Conservation (phyloP, 2,888 invertebrate genomes). For the Rotaria magnacalcarata region DNA sequence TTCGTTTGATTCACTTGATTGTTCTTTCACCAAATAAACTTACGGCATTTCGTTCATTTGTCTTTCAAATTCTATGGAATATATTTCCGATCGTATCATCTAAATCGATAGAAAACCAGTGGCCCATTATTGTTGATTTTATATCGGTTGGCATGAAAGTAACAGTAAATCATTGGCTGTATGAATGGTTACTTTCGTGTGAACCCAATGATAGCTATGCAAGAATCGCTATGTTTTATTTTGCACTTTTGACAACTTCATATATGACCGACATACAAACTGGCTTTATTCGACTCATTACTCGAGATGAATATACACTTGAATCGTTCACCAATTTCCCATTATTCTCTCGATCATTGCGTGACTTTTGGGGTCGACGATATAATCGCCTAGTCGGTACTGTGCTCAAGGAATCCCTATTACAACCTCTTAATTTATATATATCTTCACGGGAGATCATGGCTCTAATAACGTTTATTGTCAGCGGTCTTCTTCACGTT, state of each 20-base stretch:
- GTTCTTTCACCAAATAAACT: background rate
- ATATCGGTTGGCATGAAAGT: background rate
- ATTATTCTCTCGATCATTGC: background rate
- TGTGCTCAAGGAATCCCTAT: background rate
- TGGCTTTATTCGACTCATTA: background rate
- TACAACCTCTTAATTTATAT: background rate
- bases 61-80: background rate
- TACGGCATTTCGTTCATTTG: background rate
- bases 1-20: background rate
- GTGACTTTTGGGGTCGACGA: background rate
- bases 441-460: background rate
- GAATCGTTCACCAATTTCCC: background rate
- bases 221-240: background rate
- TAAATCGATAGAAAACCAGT: background rate
- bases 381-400: background rate
- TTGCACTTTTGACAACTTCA: background rate
- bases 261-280: background rate
- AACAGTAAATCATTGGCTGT: background rate
- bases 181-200: background rate
- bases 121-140: background rate
- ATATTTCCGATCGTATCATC: background rate
- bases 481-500: background rate
- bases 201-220: background rate
- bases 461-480: background rate
- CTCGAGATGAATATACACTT: background rate